phyloP scores from a whole-genome alignment of 1,140 invertebrate genomes.

The Formica exsecta region DNA sequence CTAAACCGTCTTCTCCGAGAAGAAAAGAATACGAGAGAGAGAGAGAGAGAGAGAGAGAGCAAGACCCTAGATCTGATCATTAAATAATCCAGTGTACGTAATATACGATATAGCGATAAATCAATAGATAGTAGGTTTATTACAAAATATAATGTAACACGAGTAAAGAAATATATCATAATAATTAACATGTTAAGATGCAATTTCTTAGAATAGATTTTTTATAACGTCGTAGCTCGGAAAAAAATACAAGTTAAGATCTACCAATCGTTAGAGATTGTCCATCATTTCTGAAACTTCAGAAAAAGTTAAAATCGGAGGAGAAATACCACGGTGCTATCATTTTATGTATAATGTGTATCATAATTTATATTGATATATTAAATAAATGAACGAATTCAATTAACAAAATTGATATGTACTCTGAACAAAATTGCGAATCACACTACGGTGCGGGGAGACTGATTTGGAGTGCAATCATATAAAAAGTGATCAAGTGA shows the following conservation, averaged over 20 bases:
- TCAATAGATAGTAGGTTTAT: slow-evolving; percentile 66
- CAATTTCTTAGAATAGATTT: slow-evolving; percentile 73
- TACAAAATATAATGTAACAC: slow-evolving; percentile 62
- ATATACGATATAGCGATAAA: slow-evolving; percentile 52
- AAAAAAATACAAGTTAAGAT: slow-evolving; percentile 32
- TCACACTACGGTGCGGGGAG: neutral
- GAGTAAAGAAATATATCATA: slow-evolving; percentile 74
- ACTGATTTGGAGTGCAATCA: neutral
- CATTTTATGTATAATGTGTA: slow-evolving; percentile 72
- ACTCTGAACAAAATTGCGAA: neutral
- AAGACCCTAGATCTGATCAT: slow-evolving; percentile 38
- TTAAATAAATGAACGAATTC: slow-evolving; percentile 24
- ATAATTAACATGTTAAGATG: slow-evolving; percentile 65
- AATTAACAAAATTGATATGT: neutral
- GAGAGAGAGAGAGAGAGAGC: slow-evolving; percentile 39
- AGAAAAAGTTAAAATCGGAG: slow-evolving; percentile 19
- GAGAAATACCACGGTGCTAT: slow-evolving; percentile 49
- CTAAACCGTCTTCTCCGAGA: neutral
- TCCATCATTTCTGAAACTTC: slow-evolving; percentile 36
- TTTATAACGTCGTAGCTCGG: slow-evolving; percentile 72
- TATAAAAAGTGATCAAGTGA: slow-evolving; percentile 13
- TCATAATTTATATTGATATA: slow-evolving; percentile 67
- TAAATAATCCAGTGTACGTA: slow-evolving; percentile 39
- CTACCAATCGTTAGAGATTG: slow-evolving; percentile 2
- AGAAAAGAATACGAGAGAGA: slow-evolving; percentile 24